Conservation (phyloP, 2,888 invertebrate species). For the Drosophila koepferae region DNA sequence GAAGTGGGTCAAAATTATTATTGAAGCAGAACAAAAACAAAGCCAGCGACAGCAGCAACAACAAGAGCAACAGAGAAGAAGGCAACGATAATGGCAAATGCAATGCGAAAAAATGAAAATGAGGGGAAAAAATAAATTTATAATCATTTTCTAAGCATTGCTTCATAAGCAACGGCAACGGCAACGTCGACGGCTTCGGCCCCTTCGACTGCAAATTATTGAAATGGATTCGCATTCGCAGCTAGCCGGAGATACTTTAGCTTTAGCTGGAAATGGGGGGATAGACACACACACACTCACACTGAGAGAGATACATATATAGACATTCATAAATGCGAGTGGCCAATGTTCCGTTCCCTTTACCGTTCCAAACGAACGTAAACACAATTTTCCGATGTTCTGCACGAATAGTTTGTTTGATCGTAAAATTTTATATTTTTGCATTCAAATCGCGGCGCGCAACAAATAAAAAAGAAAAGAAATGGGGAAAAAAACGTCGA, state of each 20-base stretch:
- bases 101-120: conserved; percentile 51
- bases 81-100: conserved; percentile 58
- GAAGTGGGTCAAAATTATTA: conserved; percentile 80
- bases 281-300: not conserved
- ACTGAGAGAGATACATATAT: not conserved
- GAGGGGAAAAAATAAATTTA: conserved; percentile 59
- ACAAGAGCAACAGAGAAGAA: conserved; percentile 18
- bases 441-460: conserved; percentile 71
- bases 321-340: conserved; percentile 36
- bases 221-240: conserved; percentile 70
- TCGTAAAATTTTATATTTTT: conserved; percentile 77
- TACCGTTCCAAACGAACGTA: conserved; percentile 65
- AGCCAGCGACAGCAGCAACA: conserved; percentile 55
- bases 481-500: conserved; percentile 41
- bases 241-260: conserved; percentile 35
- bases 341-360: conserved; percentile 59
- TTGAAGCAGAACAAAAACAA: conserved; percentile 81
- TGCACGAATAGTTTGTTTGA: conserved; percentile 80
- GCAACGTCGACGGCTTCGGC: conserved; percentile 18
- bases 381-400: conserved; percentile 79
- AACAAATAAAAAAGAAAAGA: conserved; percentile 38
- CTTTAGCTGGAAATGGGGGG: conserved; percentile 8
- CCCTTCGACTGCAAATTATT: conserved; percentile 75
- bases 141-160: conserved; percentile 75
- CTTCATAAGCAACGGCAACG: conserved; percentile 8